Percentiles rank a stretch among this genome's conserved stretches.
Evolutionary conservation across 2,797 vertebrate species (phyloP).

Genomic region (Geotrypetes seraphini): DNA sequence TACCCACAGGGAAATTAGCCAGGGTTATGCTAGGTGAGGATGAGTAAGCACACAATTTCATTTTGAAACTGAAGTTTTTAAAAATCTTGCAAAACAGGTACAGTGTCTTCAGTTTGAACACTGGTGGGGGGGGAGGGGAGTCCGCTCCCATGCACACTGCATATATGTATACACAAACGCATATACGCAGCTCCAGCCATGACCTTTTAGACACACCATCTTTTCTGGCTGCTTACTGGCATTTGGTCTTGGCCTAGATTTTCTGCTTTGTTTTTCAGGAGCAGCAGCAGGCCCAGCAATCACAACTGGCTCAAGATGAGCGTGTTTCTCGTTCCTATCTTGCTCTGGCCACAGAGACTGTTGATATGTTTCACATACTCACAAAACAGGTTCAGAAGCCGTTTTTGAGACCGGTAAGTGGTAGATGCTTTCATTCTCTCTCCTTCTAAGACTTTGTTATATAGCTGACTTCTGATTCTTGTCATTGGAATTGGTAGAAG

Average conservation of each 20-base stretch:
- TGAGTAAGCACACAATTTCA: no score
- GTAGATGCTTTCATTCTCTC: background rate
- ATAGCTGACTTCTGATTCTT: background rate
- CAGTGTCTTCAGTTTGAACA: no score
- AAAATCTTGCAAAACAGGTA: no score
- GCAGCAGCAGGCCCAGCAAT: constrained; percentile 93
- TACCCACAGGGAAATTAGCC: no score
- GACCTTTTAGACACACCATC: no score
- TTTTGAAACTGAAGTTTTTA: no score
- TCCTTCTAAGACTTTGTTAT: background rate
- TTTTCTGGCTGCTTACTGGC: no score
- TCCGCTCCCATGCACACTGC: no score
- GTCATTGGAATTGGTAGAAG: background rate
- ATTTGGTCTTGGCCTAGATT: no score
- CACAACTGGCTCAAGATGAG: constrained; percentile 94
- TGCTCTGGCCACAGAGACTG: constrained; percentile 90
- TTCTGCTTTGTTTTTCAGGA: constrained; percentile 56
- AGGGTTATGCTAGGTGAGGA: no score
- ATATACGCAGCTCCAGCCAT: background rate
- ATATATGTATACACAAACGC: no score
- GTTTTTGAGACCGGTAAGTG: constrained; percentile 94
- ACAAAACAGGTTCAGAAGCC: constrained; percentile 99
- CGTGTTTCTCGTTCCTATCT: constrained; percentile 93
- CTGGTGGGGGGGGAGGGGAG: no score
- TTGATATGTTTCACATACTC: constrained; percentile 98